phyloP scores from a whole-genome alignment of 1,140 invertebrate genomes.

The Coptotermes formosanus region DNA sequence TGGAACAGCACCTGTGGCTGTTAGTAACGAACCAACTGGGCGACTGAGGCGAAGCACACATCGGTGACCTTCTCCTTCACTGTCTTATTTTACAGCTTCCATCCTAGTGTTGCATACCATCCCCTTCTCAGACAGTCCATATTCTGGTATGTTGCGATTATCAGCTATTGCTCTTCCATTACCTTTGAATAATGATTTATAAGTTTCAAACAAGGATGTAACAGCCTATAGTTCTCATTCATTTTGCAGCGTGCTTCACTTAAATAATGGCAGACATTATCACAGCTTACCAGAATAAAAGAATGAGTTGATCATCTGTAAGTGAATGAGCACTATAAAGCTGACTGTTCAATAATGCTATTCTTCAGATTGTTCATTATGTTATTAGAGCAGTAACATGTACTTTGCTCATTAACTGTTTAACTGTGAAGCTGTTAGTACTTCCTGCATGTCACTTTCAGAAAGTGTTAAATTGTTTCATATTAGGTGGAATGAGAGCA shows the following conservation, averaged over 20 bases:
- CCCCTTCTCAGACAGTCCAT: background rate
- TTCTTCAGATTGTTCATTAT: background rate
- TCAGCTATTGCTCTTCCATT: background rate
- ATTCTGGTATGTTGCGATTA: background rate
- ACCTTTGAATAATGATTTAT: background rate
- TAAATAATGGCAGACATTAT: no score
- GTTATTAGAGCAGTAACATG: background rate
- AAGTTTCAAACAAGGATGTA: background rate
- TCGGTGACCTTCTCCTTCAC: constrained; percentile 22
- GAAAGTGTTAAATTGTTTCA: background rate
- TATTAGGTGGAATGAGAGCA: no score
- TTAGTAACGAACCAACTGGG: background rate
- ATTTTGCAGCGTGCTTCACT: background rate
- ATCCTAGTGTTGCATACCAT: background rate
- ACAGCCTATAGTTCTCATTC: background rate
- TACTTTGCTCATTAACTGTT: background rate
- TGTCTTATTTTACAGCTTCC: background rate
- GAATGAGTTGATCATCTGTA: background rate
- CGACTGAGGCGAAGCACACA: background rate
- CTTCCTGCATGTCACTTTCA: background rate
- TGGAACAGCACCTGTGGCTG: background rate
- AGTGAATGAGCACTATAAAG: background rate
- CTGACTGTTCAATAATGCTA: background rate
- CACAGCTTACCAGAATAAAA: no score
- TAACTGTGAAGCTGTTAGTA: constrained; percentile 3